These are phyloP conservation scores for Eunapius fragilis DNA, from an alignment of 37 sponge, comb jelly and placozoan genomes.

Conservation along the genomic window DNA sequence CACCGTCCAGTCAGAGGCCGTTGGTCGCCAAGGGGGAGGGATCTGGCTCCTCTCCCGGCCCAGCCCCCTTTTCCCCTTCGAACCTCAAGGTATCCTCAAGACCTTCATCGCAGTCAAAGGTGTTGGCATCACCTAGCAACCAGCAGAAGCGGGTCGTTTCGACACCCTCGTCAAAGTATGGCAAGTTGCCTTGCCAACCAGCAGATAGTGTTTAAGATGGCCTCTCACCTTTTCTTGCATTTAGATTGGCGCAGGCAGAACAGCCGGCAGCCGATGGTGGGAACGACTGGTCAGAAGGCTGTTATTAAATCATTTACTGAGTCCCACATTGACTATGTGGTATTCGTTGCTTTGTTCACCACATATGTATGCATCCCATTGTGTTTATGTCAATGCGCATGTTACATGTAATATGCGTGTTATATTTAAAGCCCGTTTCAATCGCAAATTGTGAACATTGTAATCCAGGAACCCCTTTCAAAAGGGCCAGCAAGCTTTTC, in stretches of 20 bases:
- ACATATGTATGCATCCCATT: too few species aligned
- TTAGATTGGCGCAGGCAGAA: neutral
- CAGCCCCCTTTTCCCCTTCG: neutral
- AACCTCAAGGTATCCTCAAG: neutral
- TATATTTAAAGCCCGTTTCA: too few species aligned
- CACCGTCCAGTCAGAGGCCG: neutral
- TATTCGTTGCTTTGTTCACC: too few species aligned
- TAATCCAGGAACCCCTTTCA: too few species aligned
- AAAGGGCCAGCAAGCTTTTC: too few species aligned
- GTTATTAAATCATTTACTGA: neutral
- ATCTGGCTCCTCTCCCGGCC: neutral
- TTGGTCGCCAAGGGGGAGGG: neutral
- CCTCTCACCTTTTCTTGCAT: neutral
- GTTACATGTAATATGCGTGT: too few species aligned
- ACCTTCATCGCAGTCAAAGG: neutral
- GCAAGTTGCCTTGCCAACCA: too few species aligned
- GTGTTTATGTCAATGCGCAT: too few species aligned
- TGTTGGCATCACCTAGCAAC: neutral
- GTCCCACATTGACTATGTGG: too few species aligned
- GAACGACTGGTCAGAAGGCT: neutral
- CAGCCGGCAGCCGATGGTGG: neutral
- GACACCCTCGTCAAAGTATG: neutral
- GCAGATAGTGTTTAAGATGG: neutral
- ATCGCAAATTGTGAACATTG: too few species aligned
- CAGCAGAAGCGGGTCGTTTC: neutral